A percentile compares a stretch with the other conserved stretches of the same genome.
phyloP scores from a whole-genome alignment of 2,113 vertebrate species.

The Atherinomorus stipes region DNA sequence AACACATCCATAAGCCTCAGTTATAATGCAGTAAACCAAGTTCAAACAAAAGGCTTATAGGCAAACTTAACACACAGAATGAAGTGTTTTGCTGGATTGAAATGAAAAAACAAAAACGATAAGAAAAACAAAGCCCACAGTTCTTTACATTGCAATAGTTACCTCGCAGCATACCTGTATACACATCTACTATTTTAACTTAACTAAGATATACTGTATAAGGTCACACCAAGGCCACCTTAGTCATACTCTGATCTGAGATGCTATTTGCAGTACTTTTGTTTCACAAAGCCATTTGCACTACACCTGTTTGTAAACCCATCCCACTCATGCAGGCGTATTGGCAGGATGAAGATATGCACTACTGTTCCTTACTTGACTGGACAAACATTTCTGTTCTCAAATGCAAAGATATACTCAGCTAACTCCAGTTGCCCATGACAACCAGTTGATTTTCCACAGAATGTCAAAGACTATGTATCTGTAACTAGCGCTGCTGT shows the following conservation, averaged over 20 bases:
- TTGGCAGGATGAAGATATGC: conserved; percentile 1
- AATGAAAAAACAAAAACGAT: not conserved
- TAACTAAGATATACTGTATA: not conserved
- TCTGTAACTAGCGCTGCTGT: conserved; percentile 37
- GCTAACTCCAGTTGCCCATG: conserved; percentile 21
- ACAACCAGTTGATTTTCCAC: conserved; percentile 26
- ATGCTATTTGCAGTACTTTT: conserved; percentile 41
- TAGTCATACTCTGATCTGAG: conserved; percentile 42
- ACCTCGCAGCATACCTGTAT: not conserved
- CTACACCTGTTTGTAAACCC: conserved; percentile 35
- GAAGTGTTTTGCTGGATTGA: not conserved
- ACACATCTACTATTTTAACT: conserved; percentile 8
- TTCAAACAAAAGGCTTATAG: conserved; percentile 40
- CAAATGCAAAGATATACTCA: not conserved
- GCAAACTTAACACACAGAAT: not conserved
- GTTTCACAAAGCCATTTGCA: conserved; percentile 18
- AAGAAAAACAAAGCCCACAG: not conserved
- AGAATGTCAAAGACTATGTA: conserved; percentile 12
- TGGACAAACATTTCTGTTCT: conserved; percentile 1
- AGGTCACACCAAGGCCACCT: conserved; percentile 23
- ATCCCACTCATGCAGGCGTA: not conserved
- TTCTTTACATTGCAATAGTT: not conserved
- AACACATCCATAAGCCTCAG: conserved; percentile 48
- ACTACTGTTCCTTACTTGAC: not conserved
- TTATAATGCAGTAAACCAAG: conserved; percentile 25